Base-by-base conservation (phyloP, 2,113 vertebrate genomes). In the Bolborhynchus lineola region DNA sequence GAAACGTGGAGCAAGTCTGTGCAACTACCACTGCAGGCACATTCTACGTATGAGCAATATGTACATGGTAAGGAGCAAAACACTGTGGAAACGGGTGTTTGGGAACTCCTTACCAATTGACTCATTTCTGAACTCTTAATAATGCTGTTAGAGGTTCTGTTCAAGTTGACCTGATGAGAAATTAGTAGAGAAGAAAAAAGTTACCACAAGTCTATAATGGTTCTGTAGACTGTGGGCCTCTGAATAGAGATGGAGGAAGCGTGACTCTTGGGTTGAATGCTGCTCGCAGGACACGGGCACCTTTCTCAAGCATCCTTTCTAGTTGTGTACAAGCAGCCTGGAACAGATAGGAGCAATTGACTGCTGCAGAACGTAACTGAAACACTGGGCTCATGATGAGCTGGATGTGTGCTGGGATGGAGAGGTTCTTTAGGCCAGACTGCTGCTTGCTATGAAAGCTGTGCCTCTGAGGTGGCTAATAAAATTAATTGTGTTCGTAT, bases 291-390 rank as follows among this genome's bases (percentile, higher is more conserved):
- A 41, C 29, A 0, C 3, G 2, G n/a, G 35, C 11, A 8, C 21
- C 26, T 53, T 37, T 24, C 55, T 68, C 41, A 31, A 14, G 6
- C 1, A 2, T 14, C 1, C 1, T 9, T 68, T 41, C 52, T 49
- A 25, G 47, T 13, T 79, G 41, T 52, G 50, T 49, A 1, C 0
- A 0, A 10, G 5, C 7, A n/a, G 52, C 39, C 37, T 52, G 26
- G 46, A 65, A 10, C 13, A 68, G 21, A 9, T 33, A 25, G 35
- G 20, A 19, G 55, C 19, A 31, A 1, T 0, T n/a, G 55, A 7
- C 39, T 42, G 44, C 19, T 75, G 35, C 53, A 28, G 42, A 47
- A 16, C 10, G 1, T 2, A 9, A 13, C 25, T 26, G 28, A 18
- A 72, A 14, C 39, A 13, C 33, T 13, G 69, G 33, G 42, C n/a